Evolutionary conservation across 2,888 invertebrate genomes (phyloP).

Genomic region (Eubasilissa splendida): DNA sequence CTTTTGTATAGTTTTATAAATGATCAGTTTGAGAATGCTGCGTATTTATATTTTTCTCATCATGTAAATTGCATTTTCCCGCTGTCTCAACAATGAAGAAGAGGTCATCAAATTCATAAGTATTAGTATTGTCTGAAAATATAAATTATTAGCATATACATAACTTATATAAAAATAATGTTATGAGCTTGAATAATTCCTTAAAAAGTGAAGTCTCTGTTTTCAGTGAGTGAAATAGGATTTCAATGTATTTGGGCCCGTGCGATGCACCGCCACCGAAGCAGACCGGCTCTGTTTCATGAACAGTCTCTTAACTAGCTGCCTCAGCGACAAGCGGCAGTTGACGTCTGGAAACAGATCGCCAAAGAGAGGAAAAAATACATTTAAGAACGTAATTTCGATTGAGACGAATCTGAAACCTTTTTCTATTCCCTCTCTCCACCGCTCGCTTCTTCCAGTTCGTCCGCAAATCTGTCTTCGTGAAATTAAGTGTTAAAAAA

Average conservation of each 20-base stretch:
- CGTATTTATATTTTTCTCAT: no score
- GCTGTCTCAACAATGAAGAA: no score
- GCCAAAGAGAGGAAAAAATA: constrained; percentile 21
- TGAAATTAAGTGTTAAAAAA: constrained; percentile 2
- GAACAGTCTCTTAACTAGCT: constrained; percentile 19
- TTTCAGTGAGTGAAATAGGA: no score
- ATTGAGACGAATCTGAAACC: constrained; percentile 26
- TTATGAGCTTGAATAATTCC: neutral
- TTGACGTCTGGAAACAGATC: constrained; percentile 24
- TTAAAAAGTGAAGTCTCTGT: neutral
- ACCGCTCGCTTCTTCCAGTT: constrained; percentile 2
- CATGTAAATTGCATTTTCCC: no score
- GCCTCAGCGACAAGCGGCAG: constrained; percentile 6
- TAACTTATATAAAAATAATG: no score
- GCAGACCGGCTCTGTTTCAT: neutral
- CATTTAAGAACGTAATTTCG: constrained; percentile 19
- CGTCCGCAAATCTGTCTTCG: constrained; percentile 2
- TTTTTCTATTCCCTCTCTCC: constrained; percentile 20
- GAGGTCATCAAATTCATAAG: no score
- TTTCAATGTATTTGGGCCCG: no score
- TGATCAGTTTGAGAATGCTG: no score
- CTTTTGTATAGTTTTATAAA: no score
- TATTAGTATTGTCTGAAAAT: no score
- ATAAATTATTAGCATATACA: no score
- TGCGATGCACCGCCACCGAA: neutral